A percentile compares a stretch with the other conserved stretches of the same genome.
phyloP scores from a whole-genome alignment of 2,113 vertebrate species.

The Eubucco bourcierii region DNA sequence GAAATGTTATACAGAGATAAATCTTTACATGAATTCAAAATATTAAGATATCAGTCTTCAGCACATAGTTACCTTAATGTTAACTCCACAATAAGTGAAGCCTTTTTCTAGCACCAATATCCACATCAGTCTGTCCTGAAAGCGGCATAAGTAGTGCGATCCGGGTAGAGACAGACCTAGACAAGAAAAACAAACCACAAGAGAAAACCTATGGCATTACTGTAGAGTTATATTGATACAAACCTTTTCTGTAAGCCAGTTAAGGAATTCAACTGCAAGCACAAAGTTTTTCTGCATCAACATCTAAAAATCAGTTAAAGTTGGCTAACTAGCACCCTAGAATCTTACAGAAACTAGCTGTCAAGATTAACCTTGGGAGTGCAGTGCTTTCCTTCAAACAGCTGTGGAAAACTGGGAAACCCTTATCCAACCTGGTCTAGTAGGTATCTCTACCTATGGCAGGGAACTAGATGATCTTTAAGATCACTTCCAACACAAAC shows the following conservation, averaged over 20 bases:
- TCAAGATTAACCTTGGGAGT: background rate
- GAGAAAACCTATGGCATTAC: background rate
- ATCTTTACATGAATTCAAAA: background rate
- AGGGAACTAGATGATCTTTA: too few species aligned
- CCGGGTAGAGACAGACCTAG: slow-evolving; percentile 88
- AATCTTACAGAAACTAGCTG: background rate
- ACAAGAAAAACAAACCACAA: background rate
- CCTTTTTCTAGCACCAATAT: slow-evolving; percentile 92
- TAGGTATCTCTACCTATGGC: too few species aligned
- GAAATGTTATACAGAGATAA: background rate
- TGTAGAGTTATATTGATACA: background rate
- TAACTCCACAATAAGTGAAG: slow-evolving; percentile 93
- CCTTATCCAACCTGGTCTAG: background rate
- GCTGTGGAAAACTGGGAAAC: background rate
- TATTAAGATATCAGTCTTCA: background rate
- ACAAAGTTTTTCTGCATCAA: background rate
- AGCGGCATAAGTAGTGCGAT: slow-evolving; percentile 94
- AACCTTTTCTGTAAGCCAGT: background rate
- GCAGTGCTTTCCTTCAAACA: background rate
- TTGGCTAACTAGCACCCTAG: background rate
- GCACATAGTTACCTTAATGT: slow-evolving; percentile 87
- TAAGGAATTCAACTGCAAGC: background rate
- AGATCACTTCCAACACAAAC: too few species aligned
- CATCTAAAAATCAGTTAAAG: background rate
- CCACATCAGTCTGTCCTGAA: slow-evolving; percentile 96